Percentiles rank a stretch among this genome's conserved stretches.
Evolutionary conservation across 2,113 vertebrate genomes (phyloP).

Genomic region (Sebastes fasciatus): DNA sequence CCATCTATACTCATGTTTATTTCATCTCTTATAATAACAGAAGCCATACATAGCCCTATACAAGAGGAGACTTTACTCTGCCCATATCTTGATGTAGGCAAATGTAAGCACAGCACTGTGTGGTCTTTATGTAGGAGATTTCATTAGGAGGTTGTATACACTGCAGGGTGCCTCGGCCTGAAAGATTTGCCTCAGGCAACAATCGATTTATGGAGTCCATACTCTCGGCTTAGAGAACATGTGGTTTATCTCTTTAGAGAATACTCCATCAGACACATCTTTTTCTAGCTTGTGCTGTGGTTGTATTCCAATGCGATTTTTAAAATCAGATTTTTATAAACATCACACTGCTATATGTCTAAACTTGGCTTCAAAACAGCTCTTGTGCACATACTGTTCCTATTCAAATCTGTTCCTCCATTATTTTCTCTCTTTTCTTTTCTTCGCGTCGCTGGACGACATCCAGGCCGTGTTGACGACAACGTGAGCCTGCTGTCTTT

Average conservation of each 20-base stretch:
- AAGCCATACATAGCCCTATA: conserved; percentile 1
- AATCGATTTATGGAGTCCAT: conserved; percentile 33
- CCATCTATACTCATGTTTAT: not conserved
- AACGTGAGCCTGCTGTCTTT: conserved; percentile 15
- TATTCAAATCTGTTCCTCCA: conserved; percentile 5
- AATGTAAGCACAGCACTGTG: conserved; percentile 50
- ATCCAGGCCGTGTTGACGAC: conserved; percentile 13
- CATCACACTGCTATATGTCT: not conserved
- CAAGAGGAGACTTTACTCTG: not conserved
- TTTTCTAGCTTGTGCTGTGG: not conserved
- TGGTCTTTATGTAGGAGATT: conserved; percentile 53
- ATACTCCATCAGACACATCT: not conserved
- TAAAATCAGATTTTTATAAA: conserved; percentile 1
- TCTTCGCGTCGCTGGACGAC: not conserved
- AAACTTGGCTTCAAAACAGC: not conserved
- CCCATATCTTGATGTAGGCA: conserved; percentile 6
- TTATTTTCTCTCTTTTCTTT: not conserved
- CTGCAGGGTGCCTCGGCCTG: conserved; percentile 1
- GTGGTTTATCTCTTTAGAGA: not conserved
- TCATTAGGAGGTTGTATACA: conserved; percentile 36
- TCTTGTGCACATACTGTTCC: not conserved
- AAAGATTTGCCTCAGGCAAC: conserved; percentile 33
- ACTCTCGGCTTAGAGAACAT: not conserved
- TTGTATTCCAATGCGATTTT: not conserved
- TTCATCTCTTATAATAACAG: conserved; percentile 15